Evolutionary conservation across 2,888 invertebrate genomes (phyloP).

Genomic region (Pyrrhia umbra): DNA sequence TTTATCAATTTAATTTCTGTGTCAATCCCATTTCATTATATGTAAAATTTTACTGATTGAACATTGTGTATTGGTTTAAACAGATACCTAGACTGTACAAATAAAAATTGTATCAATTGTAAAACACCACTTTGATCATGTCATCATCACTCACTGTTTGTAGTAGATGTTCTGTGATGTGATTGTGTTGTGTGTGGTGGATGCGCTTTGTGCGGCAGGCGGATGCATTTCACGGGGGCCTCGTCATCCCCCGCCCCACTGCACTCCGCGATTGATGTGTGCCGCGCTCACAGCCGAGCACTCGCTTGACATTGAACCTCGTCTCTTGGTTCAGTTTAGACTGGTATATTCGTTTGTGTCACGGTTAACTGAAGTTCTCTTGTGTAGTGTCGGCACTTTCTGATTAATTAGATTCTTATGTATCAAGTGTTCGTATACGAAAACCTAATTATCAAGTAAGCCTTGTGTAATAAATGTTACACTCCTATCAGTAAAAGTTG

Average conservation of each 20-base stretch:
- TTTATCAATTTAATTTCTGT: too few relatives aligned
- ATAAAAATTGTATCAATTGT: too few relatives aligned
- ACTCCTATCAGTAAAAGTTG: too few relatives aligned
- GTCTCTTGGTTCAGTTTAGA: background rate
- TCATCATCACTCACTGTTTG: background rate
- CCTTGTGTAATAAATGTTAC: too few relatives aligned
- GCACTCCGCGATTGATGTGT: conserved; percentile 6
- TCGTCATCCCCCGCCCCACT: background rate
- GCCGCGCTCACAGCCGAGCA: background rate
- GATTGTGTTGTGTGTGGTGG: background rate
- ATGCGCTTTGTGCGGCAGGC: conserved; percentile 26
- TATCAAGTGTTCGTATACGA: background rate
- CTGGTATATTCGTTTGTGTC: background rate
- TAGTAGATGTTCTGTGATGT: background rate
- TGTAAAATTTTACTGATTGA: too few relatives aligned
- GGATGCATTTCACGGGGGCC: conserved; percentile 28
- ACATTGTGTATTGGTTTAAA: too few relatives aligned
- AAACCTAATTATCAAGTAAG: background rate
- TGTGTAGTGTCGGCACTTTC: background rate
- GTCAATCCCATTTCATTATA: too few relatives aligned
- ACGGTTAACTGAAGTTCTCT: background rate
- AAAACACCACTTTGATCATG: too few relatives aligned
- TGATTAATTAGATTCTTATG: background rate
- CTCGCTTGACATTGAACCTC: conserved; percentile 29
- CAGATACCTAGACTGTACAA: too few relatives aligned